Base-by-base conservation (phyloP, 2,888 invertebrate species). In the Lepeophtheirus nordmannii region DNA sequence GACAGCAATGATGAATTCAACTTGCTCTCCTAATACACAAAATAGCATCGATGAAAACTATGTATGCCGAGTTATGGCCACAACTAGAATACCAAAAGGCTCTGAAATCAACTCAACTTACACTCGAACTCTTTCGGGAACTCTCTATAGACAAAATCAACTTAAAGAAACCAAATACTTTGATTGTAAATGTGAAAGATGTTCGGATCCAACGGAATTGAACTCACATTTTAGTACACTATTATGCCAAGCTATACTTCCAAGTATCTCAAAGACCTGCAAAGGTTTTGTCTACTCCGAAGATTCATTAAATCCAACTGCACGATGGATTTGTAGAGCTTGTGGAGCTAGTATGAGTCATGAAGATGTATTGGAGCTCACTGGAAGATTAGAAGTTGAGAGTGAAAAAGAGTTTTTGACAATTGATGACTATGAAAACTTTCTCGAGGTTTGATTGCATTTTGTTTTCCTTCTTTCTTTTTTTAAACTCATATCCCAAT, bases 1-100 rank as follows among this genome's bases (percentile, higher is more conserved):
- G 14, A 65, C 65, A 30, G 65, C 65, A 9, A 65, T 65, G 65
- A 65, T 65, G 65, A 65, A 65, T 23, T 65, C 65, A 12, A 53
- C 10, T 11, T 65, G 65, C 39, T 22, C 14, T 17, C 65, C 65
- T 9, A 65, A 65, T 39, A 65, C 65, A 1, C 65, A 65, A 30
- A 65, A 65, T 39, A 58, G 23, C 20, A 65, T 65, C 10, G 65
- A 58, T 58, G 14, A 30, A 10, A 40, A 65, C 30, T 65, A 30
- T 58, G 30, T 20, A 14, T 65, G 65, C 17, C 8, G 58, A n/a
- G 65, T 65, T 10, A 46, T 57, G 37, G 62, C 62, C 1, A 41
- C 9, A 9, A 20, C 17, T 9, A 17, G 17, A 22, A 62, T 62
- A 20, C n/a, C n/a, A 14, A 62, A 62, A 40, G 62, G 62, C 10